Evolutionary conservation across 2,888 invertebrate species (phyloP).

Genomic region (Agrotis exclamationis): DNA sequence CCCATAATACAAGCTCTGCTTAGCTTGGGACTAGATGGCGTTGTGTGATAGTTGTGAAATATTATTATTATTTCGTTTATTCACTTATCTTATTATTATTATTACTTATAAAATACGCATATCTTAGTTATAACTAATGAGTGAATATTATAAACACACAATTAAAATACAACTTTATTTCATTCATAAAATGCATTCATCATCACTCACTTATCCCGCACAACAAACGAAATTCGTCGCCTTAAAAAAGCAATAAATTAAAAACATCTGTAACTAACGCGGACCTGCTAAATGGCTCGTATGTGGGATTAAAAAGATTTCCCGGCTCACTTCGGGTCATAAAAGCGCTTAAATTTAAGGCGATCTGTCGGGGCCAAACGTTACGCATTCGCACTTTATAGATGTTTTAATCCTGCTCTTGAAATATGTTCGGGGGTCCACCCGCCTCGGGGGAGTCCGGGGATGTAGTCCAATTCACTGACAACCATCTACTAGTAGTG

Average conservation of each 20-base stretch:
- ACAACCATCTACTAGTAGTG: slow-evolving; percentile 74
- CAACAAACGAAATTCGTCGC: slow-evolving; percentile 30
- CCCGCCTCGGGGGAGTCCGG: slow-evolving; percentile 65
- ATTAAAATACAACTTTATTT: slow-evolving; percentile 15
- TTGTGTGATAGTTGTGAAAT: too few species aligned
- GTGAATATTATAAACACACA: neutral
- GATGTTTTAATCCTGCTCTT: slow-evolving; percentile 89
- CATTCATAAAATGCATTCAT: slow-evolving; percentile 22
- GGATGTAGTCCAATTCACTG: slow-evolving; percentile 81
- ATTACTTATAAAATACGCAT: too few species aligned
- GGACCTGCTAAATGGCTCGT: slow-evolving; percentile 77
- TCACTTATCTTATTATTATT: too few species aligned
- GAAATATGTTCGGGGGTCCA: slow-evolving; percentile 84
- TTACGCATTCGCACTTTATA: slow-evolving; percentile 87
- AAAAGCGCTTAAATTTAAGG: slow-evolving; percentile 81
- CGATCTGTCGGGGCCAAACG: slow-evolving; percentile 87
- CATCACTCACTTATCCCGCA: slow-evolving; percentile 13
- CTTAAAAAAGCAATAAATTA: slow-evolving; percentile 60
- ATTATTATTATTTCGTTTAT: too few species aligned
- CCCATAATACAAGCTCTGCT: too few species aligned
- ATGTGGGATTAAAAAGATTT: slow-evolving; percentile 81
- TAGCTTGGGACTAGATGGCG: too few species aligned
- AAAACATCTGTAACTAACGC: slow-evolving; percentile 70
- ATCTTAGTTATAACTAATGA: too few species aligned
- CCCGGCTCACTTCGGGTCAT: slow-evolving; percentile 60